Evolutionary conservation across 2,797 vertebrate species (phyloP).

Genomic region (Phrynocephalus guinanensis): DNA sequence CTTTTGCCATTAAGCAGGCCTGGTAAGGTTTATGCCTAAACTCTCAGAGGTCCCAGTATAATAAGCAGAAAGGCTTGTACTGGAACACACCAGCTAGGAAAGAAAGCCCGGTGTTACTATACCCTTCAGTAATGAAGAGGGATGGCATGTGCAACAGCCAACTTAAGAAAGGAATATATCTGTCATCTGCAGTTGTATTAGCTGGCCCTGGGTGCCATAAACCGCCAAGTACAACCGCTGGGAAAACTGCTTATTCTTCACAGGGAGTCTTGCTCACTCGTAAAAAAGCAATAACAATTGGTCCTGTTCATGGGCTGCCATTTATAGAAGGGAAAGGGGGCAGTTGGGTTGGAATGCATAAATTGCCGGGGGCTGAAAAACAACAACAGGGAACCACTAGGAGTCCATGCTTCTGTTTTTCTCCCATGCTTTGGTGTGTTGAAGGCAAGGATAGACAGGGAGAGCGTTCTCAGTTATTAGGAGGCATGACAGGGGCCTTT

Average conservation of each 20-base stretch:
- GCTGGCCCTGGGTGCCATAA: background rate
- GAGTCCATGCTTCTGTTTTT: constrained; percentile 8
- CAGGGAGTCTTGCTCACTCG: constrained; percentile 24
- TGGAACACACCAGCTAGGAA: background rate
- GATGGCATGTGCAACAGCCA: accelerated
- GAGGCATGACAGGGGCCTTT: background rate
- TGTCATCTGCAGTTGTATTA: background rate
- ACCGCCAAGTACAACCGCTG: background rate
- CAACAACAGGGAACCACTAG: background rate
- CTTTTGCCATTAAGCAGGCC: background rate
- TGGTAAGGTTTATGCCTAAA: accelerated
- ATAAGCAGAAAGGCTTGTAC: background rate
- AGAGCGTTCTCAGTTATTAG: background rate
- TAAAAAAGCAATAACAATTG: constrained; percentile 32
- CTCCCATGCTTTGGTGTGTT: background rate
- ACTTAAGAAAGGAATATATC: background rate
- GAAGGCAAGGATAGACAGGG: background rate
- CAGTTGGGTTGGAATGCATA: constrained; percentile 11
- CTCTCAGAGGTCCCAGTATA: background rate
- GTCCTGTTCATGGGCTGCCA: constrained; percentile 8
- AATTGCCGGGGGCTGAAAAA: background rate
- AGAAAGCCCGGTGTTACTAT: accelerated
- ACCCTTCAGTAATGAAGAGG: background rate
- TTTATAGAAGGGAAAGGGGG: background rate
- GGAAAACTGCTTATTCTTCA: constrained; percentile 15